Conservation (phyloP, 2,113 vertebrate species). For the Indri indri region DNA sequence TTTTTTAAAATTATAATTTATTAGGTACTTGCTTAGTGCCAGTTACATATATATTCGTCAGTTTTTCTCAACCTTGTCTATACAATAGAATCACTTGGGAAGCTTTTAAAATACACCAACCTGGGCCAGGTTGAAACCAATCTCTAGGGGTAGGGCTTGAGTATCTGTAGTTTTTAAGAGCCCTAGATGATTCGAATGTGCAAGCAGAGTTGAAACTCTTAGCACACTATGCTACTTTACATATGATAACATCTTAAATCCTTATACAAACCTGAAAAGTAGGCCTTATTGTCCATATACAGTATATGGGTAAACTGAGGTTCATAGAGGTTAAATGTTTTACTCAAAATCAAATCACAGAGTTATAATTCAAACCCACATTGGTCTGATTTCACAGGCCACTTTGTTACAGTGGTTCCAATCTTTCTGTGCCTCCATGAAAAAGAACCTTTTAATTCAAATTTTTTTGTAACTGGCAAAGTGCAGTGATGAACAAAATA, state of each 20-base stretch:
- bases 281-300: neutral
- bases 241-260: neutral
- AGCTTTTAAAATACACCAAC: neutral
- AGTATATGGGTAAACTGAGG: neutral
- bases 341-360: conserved; percentile 14
- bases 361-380: neutral
- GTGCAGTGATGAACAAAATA: neutral
- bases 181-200: neutral
- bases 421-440: neutral
- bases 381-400: neutral
- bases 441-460: neutral
- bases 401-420: neutral
- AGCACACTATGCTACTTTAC: neutral
- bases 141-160: neutral
- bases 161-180: neutral
- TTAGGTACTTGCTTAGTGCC: neutral
- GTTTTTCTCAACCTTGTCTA: neutral
- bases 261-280: neutral
- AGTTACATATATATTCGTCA: neutral
- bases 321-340: neutral
- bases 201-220: neutral
- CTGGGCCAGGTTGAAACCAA: neutral
- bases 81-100: neutral
- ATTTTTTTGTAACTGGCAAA: neutral
- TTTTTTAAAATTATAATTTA: conserved; percentile 11